phyloP scores from a whole-genome alignment of 2,888 invertebrate species.

The Tuberolachnus salignus region DNA sequence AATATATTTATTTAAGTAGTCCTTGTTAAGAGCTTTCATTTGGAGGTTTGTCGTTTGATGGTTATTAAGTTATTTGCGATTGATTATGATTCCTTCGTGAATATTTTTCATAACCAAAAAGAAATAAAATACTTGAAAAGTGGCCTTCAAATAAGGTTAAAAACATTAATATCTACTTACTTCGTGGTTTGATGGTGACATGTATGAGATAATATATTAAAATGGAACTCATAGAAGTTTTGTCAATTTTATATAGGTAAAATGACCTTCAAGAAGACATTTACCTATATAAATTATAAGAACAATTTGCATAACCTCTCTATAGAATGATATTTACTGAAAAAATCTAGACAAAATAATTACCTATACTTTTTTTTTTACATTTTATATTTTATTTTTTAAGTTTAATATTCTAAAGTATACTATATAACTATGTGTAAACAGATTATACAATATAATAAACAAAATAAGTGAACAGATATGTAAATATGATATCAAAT shows the following conservation, averaged over 20 bases:
- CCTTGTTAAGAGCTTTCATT: conserved; percentile 33
- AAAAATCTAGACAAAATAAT: no score
- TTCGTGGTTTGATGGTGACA: conserved; percentile 1
- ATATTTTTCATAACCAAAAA: conserved; percentile 14
- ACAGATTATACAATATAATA: not conserved
- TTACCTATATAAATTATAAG: conserved; percentile 1
- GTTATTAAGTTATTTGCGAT: conserved; percentile 18
- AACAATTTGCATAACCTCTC: conserved; percentile 13
- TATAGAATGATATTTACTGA: no score
- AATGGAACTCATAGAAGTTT: not conserved
- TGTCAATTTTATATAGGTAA: not conserved
- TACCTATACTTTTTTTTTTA: no score
- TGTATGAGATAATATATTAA: conserved; percentile 3
- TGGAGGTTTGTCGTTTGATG: conserved; percentile 4
- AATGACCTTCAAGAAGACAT: conserved; percentile 21
- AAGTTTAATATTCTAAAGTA: no score
- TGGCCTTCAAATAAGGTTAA: conserved; percentile 35
- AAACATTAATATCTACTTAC: conserved; percentile 19
- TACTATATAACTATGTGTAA: not conserved
- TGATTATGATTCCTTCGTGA: conserved; percentile 9
- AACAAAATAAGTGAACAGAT: not conserved
- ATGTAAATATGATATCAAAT: not conserved
- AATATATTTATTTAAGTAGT: not conserved
- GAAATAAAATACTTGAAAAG: conserved; percentile 21
- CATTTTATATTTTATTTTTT: no score